phyloP scores from a whole-genome alignment of 2,888 invertebrate species.

The Idaea dimidiata region DNA sequence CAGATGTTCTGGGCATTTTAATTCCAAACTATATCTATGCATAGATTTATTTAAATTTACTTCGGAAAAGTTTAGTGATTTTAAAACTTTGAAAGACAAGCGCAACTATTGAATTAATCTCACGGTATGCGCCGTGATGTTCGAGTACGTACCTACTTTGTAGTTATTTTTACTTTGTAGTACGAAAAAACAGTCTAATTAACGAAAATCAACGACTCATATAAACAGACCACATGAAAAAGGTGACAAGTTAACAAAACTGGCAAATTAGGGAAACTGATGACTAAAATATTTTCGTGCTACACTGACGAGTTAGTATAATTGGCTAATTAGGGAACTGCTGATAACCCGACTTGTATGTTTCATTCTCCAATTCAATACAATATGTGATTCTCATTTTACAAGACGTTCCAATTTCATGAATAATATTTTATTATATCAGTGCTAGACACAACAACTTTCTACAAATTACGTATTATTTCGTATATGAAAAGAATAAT shows the following conservation, averaged over 20 bases:
- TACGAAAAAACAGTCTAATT: no score
- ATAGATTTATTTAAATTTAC: constrained; percentile 14
- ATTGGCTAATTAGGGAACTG: no score
- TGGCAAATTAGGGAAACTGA: no score
- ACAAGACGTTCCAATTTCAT: background rate
- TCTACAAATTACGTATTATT: constrained; percentile 4
- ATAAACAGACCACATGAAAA: no score
- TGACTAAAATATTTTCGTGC: no score
- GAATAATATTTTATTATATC: background rate
- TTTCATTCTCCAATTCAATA: background rate
- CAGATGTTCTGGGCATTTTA: background rate
- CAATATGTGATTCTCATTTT: background rate
- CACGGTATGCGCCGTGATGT: background rate
- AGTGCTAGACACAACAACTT: background rate
- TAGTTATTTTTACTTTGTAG: no score
- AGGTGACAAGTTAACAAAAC: no score
- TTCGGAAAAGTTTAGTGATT: constrained; percentile 5
- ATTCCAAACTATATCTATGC: constrained; percentile 14
- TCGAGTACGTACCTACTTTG: no score
- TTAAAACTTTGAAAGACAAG: background rate
- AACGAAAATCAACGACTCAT: no score
- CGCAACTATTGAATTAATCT: background rate
- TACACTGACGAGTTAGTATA: no score
- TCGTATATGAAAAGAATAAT: constrained; percentile 2
- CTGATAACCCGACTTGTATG: background rate